Percentiles rank a stretch among this genome's conserved stretches.
These are phyloP conservation scores for Odontamblyopus lacepedii DNA, from an alignment of 2,797 vertebrate genomes.

Conservation along the genomic window DNA sequence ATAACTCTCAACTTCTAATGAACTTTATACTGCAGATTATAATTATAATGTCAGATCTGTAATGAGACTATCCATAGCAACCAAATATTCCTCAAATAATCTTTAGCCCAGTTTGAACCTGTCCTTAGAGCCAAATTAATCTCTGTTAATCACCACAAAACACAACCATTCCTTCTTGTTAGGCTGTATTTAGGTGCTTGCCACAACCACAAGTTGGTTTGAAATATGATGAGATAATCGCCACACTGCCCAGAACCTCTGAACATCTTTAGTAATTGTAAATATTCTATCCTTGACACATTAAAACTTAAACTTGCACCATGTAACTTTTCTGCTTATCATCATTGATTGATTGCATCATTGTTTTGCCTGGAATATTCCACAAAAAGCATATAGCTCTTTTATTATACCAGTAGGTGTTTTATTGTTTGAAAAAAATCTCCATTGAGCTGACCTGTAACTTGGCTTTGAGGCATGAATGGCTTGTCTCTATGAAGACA, in stretches of 20 bases:
- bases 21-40: neutral
- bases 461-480: too few relatives aligned
- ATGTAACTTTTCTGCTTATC: too few relatives aligned
- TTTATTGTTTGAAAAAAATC: too few relatives aligned
- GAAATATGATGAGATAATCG: neutral
- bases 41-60: neutral
- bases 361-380: too few relatives aligned
- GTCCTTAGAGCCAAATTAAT: neutral
- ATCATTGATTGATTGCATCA: too few relatives aligned
- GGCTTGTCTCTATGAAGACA: too few relatives aligned
- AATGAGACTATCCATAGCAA: neutral
- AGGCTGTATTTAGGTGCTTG: neutral
- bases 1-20: neutral
- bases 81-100: neutral
- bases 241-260: neutral
- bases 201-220: neutral
- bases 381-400: too few relatives aligned
- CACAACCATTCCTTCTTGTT: neutral
- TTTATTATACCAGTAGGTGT: neutral
- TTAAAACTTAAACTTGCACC: neutral
- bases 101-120: neutral
- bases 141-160: neutral
- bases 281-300: neutral
- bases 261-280: neutral
- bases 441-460: too few relatives aligned